A percentile compares a stretch with the other conserved stretches of the same genome.
These are phyloP conservation scores for Euura saliciscinereae DNA, from an alignment of 1,140 invertebrate species.

Conservation along the genomic window DNA sequence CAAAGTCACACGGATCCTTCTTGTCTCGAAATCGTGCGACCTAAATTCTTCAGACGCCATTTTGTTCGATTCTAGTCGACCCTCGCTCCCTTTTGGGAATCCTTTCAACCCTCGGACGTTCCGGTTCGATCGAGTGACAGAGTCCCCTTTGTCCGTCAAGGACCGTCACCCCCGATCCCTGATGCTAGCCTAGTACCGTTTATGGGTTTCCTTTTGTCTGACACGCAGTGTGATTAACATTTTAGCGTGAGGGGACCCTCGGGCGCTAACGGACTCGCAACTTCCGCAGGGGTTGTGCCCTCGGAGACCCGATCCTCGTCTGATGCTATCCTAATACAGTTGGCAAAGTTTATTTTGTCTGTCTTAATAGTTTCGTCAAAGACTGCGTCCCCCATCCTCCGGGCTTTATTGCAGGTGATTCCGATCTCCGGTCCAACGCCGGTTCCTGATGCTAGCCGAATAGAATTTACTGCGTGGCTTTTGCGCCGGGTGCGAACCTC, in stretches of 20 bases:
- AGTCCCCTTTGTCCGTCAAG: background rate
- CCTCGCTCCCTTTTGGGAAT: background rate
- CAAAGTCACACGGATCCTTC: too few relatives aligned
- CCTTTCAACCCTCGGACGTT: background rate
- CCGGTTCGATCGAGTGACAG: background rate
- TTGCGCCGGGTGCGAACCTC: too few relatives aligned
- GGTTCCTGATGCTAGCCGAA: too few relatives aligned
- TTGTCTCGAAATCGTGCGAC: too few relatives aligned
- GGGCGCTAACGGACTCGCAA: too few relatives aligned
- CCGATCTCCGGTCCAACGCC: too few relatives aligned
- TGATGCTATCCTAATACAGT: constrained; percentile 7
- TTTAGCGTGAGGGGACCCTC: too few relatives aligned
- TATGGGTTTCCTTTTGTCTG: background rate
- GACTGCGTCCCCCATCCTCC: background rate
- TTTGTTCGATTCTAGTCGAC: background rate
- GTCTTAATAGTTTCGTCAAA: background rate
- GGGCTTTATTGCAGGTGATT: background rate
- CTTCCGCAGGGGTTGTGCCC: background rate
- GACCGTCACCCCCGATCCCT: background rate
- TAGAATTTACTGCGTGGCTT: too few relatives aligned
- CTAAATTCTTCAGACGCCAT: background rate
- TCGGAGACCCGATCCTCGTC: background rate
- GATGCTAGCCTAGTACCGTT: background rate
- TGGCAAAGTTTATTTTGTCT: constrained; percentile 7
- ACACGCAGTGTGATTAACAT: background rate